Percentiles rank a stretch among this genome's conserved stretches.
Conservation (phyloP, 2,888 invertebrate species). For the Tetropium fuscum region DNA sequence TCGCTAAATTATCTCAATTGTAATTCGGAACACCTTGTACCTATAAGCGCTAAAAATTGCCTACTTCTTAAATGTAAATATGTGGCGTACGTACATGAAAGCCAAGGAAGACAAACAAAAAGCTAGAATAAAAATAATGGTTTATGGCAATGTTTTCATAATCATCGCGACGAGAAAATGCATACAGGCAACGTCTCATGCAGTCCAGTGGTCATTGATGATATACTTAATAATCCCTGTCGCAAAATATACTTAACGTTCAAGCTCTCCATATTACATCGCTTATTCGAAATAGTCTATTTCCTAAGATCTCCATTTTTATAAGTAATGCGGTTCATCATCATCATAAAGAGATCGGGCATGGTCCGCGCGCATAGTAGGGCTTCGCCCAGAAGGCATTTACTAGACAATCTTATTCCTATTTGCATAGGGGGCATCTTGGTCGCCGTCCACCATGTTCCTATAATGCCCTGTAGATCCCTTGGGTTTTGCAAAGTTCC, state of each 20-base stretch:
- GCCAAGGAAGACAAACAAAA: too few species aligned
- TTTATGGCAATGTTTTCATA: too few species aligned
- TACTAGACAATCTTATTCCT: slow-evolving; percentile 56
- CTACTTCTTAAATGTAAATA: too few species aligned
- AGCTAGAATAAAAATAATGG: too few species aligned
- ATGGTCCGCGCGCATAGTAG: slow-evolving; percentile 34
- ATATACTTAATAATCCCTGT: not conserved
- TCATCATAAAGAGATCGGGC: slow-evolving; percentile 55
- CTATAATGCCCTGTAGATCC: slow-evolving; percentile 54
- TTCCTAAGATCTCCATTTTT: slow-evolving; percentile 46
- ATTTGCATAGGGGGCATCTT: slow-evolving; percentile 56
- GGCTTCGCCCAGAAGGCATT: slow-evolving; percentile 43
- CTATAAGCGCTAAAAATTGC: too few species aligned
- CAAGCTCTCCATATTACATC: slow-evolving; percentile 10
- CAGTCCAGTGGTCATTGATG: too few species aligned
- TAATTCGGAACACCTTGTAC: too few species aligned
- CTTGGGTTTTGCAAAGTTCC: slow-evolving; percentile 46
- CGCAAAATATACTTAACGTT: slow-evolving; percentile 12
- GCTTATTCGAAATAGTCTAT: slow-evolving; percentile 38
- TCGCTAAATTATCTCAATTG: too few species aligned
- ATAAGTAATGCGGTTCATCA: slow-evolving; percentile 51
- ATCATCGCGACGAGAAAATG: too few species aligned
- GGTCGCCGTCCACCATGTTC: slow-evolving; percentile 48
- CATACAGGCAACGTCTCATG: too few species aligned
- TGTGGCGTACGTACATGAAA: too few species aligned